Evolutionary conservation across 2,113 vertebrate species (phyloP), one percentile per base, ranked within the genome.

Genomic region (Tringa solitaria): DNA sequence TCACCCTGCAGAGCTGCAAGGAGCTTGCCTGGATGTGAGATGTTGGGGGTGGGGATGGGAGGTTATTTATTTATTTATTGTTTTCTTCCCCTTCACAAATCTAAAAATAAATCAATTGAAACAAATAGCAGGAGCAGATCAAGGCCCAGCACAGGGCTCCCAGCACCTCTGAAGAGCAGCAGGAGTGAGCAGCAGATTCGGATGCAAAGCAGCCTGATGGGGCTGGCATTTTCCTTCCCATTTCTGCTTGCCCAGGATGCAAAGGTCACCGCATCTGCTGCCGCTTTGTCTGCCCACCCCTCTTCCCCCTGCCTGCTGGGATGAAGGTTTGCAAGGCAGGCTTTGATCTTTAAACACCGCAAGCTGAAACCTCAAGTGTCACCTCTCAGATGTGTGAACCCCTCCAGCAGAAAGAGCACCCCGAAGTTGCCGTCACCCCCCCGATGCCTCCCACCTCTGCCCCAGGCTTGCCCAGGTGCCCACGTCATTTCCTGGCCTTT

Each of bases 151-250:
- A 3, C 28, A 54, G 2, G 12, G 56, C 59, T 78, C 89, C 23
- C 8, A 1, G 69, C 32, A 11, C 37, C 80, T 78, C 84, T 46
- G 70, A 48, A 65, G 76, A 86, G 69, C 74, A 63, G 90, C 81
- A 18, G 87, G 82, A 51, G 27, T 2, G 2, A 39, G 64, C 5
- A 2, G 85, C 27, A 23, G 70, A 8, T 39, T 7, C 1, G 53
- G 83, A 74, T 57, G 35, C 35, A 30, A 37, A 77, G 61, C 87
- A 78, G 68, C 56, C 85, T 43, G 50, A 15, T 6, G 39, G 33
- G n/a, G 48, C 64, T 96, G 95, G 75, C 93, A 93, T 97, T 96
- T 97, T 5, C 0, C 60, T 86, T 30, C 67, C 89, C n/a, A 2
- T 9, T 61, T 56, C 57, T 48, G 33, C 30, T 57, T 2, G 3